These are phyloP conservation scores for Sternarchorhynchus goeldii DNA, from an alignment of 2,797 vertebrate species.

Conservation along the genomic window DNA sequence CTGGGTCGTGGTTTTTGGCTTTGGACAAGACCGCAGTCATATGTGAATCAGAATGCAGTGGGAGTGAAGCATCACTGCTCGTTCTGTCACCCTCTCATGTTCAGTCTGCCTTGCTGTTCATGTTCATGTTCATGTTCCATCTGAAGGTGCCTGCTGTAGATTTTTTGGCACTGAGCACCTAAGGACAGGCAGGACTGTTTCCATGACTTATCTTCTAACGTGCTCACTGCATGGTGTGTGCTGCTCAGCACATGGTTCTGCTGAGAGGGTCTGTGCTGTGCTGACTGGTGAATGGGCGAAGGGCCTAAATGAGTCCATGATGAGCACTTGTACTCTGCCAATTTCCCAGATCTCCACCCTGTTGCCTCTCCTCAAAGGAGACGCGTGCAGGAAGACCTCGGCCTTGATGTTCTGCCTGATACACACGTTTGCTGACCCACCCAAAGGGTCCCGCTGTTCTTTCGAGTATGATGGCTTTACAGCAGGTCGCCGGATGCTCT, in stretches of 20 bases:
- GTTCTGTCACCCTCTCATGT: conserved; percentile 30
- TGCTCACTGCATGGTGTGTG: background rate
- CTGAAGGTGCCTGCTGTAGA: background rate
- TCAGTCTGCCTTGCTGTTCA: background rate
- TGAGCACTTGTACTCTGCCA: conserved; percentile 38
- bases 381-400: conserved; percentile 51
- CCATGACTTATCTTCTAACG: background rate
- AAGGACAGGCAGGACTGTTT: background rate
- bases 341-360: conserved; percentile 42
- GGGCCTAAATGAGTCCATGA: conserved; percentile 39
- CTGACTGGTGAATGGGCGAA: background rate
- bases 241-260: background rate
- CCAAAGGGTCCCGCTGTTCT: conserved; percentile 36
- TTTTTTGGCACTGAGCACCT: background rate
- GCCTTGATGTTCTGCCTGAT: conserved; percentile 54
- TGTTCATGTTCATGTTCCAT: background rate
- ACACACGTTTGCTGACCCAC: conserved; percentile 55
- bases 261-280: background rate
- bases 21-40: conserved; percentile 23
- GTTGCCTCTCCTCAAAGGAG: conserved; percentile 51
- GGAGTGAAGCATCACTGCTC: conserved; percentile 29
- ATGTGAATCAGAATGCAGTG: conserved; percentile 14
- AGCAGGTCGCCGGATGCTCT: conserved; percentile 33
- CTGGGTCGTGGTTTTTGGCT: conserved; percentile 39
- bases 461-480: conserved; percentile 44